Percentiles rank a stretch among this genome's conserved stretches.
Evolutionary conservation across 2,888 invertebrate species (phyloP).

Genomic region (Rhaphigaster nebulosa): DNA sequence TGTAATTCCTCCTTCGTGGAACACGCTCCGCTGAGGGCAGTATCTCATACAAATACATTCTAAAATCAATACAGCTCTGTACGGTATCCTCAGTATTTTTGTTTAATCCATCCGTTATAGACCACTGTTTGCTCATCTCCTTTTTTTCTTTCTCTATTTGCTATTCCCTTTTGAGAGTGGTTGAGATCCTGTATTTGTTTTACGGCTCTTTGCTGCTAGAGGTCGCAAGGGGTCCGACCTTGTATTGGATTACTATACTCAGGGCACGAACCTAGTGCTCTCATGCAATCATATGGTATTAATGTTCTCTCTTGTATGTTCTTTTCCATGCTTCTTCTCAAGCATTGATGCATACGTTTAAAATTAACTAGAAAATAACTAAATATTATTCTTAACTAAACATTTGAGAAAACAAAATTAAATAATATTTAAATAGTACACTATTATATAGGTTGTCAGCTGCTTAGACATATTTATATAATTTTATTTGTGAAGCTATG

Average conservation of each 20-base stretch:
- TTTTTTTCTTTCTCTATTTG: not conserved
- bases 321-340: not conserved
- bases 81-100: not conserved
- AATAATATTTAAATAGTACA: too few species aligned
- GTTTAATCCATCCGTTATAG: not conserved
- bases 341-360: not conserved
- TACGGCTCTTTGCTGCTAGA: not conserved
- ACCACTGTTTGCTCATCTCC: not conserved
- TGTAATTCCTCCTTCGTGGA: not conserved
- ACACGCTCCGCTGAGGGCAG: not conserved
- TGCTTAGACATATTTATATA: too few species aligned
- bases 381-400: too few species aligned
- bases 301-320: not conserved
- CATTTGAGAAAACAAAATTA: too few species aligned
- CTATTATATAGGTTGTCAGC: too few species aligned
- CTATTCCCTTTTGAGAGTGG: not conserved
- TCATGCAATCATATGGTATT: constrained; percentile 22
- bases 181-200: not conserved
- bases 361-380: too few species aligned
- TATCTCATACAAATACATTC: not conserved
- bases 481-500: too few species aligned
- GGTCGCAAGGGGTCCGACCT: not conserved
- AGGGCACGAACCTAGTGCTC: not conserved
- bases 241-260: constrained; percentile 5
- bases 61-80: not conserved